Percentiles rank a stretch among this genome's conserved stretches.
Evolutionary conservation across 2,888 invertebrate species (phyloP).

Genomic region (Carabus problematicus): DNA sequence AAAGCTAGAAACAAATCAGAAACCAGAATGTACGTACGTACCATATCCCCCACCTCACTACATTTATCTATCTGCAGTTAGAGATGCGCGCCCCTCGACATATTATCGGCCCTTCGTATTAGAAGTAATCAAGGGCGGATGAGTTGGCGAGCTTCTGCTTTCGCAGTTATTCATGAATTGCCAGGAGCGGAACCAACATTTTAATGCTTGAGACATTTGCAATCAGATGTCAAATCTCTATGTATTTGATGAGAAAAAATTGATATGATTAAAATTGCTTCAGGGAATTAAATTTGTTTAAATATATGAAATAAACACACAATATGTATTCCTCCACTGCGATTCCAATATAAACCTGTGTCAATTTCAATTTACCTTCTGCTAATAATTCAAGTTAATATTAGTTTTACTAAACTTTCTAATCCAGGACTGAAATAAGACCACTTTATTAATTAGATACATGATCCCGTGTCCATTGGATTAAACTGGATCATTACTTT

Average conservation of each 20-base stretch:
- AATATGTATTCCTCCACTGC: no score
- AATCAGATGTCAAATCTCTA: no score
- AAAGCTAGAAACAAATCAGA: background rate
- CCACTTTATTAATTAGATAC: conserved; percentile 22
- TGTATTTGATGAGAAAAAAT: no score
- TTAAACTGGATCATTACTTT: conserved; percentile 13
- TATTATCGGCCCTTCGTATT: conserved; percentile 17
- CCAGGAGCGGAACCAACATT: background rate
- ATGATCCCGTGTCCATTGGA: conserved; percentile 12
- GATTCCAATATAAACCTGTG: no score
- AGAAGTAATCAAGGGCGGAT: conserved; percentile 19
- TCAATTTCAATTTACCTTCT: no score
- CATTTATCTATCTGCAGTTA: background rate
- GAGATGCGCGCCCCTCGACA: conserved; percentile 7
- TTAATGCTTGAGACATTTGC: no score
- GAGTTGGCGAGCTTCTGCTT: conserved; percentile 5
- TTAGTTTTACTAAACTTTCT: conserved; percentile 12
- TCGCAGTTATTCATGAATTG: conserved; percentile 8
- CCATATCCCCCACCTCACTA: background rate
- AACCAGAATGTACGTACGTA: no score
- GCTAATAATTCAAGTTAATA: background rate
- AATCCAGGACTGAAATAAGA: conserved; percentile 17
- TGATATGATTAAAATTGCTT: no score
- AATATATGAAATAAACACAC: no score
- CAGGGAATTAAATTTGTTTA: no score